Evolutionary conservation across 1,140 invertebrate species (phyloP).

Genomic region (Polypedilum pembai): DNA sequence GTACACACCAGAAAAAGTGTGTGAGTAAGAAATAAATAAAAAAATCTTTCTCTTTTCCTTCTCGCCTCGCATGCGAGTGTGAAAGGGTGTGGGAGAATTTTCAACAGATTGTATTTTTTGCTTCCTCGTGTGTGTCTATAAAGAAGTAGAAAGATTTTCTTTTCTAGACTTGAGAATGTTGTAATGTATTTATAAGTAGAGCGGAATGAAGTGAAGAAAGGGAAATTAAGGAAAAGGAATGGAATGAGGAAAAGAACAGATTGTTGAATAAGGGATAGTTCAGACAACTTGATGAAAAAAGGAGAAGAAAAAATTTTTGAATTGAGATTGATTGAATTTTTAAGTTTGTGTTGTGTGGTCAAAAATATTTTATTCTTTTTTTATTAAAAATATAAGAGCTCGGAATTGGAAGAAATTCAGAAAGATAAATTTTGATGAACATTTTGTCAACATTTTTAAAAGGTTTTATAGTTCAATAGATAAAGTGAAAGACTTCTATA

Average conservation of each 20-base stretch:
- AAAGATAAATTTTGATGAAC: too few species aligned
- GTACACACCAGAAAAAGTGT: not conserved
- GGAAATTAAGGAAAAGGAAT: not conserved
- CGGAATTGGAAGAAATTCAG: too few species aligned
- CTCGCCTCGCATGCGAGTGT: not conserved
- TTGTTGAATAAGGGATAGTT: too few species aligned
- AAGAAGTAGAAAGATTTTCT: not conserved
- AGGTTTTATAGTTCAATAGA: too few species aligned
- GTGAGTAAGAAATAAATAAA: slow-evolving; percentile 4
- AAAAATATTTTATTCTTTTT: too few species aligned
- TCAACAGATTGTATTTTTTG: not conserved
- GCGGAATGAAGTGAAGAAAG: not conserved
- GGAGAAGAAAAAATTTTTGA: too few species aligned
- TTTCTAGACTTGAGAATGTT: not conserved
- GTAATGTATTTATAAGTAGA: slow-evolving; percentile 7
- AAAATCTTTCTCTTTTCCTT: not conserved
- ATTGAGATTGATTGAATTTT: too few species aligned
- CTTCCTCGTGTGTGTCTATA: not conserved
- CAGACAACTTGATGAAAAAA: too few species aligned
- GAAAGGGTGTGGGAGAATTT: not conserved
- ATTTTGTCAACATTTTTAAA: too few species aligned
- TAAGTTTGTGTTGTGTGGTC: too few species aligned
- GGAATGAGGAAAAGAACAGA: not conserved
- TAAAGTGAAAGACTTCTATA: too few species aligned
- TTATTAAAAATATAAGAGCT: too few species aligned